A percentile compares a stretch with the other conserved stretches of the same genome.
Evolutionary conservation across 2,888 invertebrate genomes (phyloP).

Genomic region (Drosophila picticornis): DNA sequence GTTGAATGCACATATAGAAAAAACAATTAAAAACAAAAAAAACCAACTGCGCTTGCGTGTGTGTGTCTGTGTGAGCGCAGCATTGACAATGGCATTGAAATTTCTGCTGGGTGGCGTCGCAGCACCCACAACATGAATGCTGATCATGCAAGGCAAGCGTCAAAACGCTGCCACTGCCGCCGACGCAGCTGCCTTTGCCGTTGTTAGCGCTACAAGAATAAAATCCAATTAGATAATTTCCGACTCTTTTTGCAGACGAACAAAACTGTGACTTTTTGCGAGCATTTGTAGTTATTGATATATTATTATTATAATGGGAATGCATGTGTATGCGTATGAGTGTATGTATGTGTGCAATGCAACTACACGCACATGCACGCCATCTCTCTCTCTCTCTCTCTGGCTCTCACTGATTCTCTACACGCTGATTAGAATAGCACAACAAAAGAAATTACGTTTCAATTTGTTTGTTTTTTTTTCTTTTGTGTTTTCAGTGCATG

Average conservation of each 20-base stretch:
- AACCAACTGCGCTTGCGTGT: conserved; percentile 18
- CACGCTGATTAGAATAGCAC: conserved; percentile 55
- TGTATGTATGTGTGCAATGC: neutral
- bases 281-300: conserved; percentile 45
- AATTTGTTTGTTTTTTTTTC: conserved; percentile 7
- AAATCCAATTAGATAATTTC: conserved; percentile 60
- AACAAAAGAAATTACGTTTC: conserved; percentile 52
- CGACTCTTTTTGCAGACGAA: conserved; percentile 20
- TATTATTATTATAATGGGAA: conserved; percentile 23
- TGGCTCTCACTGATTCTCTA: neutral
- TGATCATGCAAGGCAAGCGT: conserved; percentile 38
- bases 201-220: conserved; percentile 28
- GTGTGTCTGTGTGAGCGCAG: conserved; percentile 15
- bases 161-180: conserved; percentile 9
- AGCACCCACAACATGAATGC: conserved; percentile 24
- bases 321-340: neutral
- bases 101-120: conserved; percentile 8
- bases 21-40: no score
- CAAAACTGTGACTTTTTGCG: conserved; percentile 44
- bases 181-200: neutral
- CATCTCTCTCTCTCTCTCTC: conserved; percentile 5
- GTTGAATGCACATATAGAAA: conserved; percentile 1
- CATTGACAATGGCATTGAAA: conserved; percentile 77
- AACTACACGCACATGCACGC: conserved; percentile 2
- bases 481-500: conserved; percentile 22